Percentiles rank a stretch among this genome's conserved stretches.
Evolutionary conservation across 2,888 invertebrate genomes (phyloP).

Genomic region (Noctuana brunneofusca): DNA sequence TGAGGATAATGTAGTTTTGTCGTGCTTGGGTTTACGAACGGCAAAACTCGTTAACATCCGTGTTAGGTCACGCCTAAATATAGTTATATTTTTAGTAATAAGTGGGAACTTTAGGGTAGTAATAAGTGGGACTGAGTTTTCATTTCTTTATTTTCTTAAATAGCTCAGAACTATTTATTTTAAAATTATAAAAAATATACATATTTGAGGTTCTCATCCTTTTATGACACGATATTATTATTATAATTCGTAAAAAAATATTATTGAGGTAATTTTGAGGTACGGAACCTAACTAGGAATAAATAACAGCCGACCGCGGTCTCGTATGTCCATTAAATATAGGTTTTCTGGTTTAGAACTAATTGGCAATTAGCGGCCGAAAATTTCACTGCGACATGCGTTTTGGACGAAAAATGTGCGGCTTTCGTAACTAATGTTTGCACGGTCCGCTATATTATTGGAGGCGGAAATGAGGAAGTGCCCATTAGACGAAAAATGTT

Average conservation of each 20-base stretch:
- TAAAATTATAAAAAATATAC: background rate
- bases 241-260: background rate
- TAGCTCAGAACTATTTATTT: background rate
- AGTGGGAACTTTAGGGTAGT: no score
- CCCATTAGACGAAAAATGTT: background rate
- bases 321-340: background rate
- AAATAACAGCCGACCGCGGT: background rate
- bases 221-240: background rate
- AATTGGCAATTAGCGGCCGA: conserved; percentile 24
- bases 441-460: background rate
- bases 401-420: background rate
- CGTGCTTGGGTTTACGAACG: no score
- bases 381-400: conserved; percentile 8
- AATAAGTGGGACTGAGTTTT: no score
- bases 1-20: no score
- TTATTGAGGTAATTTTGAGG: no score
- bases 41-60: background rate
- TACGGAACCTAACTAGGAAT: no score
- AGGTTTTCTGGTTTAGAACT: conserved; percentile 18
- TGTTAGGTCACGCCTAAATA: background rate
- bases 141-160: no score
- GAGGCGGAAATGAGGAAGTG: background rate
- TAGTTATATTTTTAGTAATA: background rate
- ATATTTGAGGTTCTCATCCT: no score
- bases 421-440: background rate